phyloP scores from a whole-genome alignment of 1,140 invertebrate species.

The Drosophila persimilis region DNA sequence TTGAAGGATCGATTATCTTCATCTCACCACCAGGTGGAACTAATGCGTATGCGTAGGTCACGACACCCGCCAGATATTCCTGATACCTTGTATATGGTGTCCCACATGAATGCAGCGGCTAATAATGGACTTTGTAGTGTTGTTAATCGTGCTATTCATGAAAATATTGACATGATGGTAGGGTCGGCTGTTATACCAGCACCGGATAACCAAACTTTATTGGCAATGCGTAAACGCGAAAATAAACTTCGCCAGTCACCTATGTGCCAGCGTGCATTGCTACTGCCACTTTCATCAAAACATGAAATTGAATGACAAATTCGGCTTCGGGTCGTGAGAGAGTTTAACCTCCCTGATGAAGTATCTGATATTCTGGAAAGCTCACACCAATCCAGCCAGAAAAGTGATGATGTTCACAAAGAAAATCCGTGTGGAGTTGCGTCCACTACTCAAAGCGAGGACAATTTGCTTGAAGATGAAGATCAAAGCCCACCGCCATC shows the following conservation, averaged over 20 bases:
- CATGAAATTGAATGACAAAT: conserved; percentile 91
- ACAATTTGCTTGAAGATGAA: conserved; percentile 61
- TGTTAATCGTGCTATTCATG: conserved; percentile 85
- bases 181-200: conserved; percentile 87
- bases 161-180: conserved; percentile 86
- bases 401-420: conserved; percentile 9
- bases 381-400: conserved; percentile 63
- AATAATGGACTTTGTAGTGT: conserved; percentile 84
- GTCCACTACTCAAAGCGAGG: conserved; percentile 39
- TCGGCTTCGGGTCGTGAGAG: conserved; percentile 93
- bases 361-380: conserved; percentile 92
- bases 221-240: conserved; percentile 93
- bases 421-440: conserved; percentile 38
- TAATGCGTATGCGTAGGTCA: conserved; percentile 88
- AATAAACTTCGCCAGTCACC: conserved; percentile 92
- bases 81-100: conserved; percentile 97
- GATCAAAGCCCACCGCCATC: conserved; percentile 77
- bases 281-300: conserved; percentile 89
- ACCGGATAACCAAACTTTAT: conserved; percentile 89
- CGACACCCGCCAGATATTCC: conserved; percentile 91
- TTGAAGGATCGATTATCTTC: conserved; percentile 91
- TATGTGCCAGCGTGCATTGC: conserved; percentile 90
- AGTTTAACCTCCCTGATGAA: conserved; percentile 96
- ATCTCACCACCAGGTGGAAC: conserved; percentile 87
- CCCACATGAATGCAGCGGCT: conserved; percentile 73